Evolutionary conservation across 1,140 invertebrate genomes (phyloP).

Genomic region (Halesus radiatus): DNA sequence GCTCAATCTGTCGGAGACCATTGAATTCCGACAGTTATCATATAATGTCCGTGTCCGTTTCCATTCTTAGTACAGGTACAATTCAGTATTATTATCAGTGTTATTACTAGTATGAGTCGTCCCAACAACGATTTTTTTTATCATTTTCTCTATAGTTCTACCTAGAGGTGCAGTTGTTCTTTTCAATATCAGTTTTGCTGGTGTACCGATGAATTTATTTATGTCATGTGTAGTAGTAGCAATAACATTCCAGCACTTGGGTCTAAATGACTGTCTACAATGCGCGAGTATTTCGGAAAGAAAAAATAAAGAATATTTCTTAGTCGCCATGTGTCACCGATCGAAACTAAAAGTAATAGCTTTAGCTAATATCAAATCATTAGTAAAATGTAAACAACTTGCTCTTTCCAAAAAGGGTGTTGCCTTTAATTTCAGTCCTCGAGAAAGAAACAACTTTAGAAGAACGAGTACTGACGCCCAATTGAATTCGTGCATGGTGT

Average conservation of each 20-base stretch:
- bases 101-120: no score
- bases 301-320: slow-evolving; percentile 33
- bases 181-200: no score
- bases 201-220: not conserved
- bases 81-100: no score
- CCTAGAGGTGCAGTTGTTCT: no score
- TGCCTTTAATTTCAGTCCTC: slow-evolving; percentile 74
- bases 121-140: no score
- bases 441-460: slow-evolving; percentile 57
- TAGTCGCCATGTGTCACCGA: slow-evolving; percentile 45
- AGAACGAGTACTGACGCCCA: not conserved
- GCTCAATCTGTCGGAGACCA: not conserved
- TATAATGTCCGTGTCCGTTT: no score
- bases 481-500: slow-evolving; percentile 67
- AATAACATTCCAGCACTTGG: not conserved
- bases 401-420: slow-evolving; percentile 73
- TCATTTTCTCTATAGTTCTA: no score
- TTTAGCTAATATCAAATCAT: slow-evolving; percentile 59
- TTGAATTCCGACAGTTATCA: slow-evolving; percentile 1
- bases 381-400: slow-evolving; percentile 71
- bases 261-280: not conserved
- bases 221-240: not conserved
- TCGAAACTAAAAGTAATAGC: slow-evolving; percentile 38
- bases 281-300: not conserved
- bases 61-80: no score